These are phyloP conservation scores for Aleiodes leptofemur DNA, from an alignment of 2,888 invertebrate species.

Conservation along the genomic window DNA sequence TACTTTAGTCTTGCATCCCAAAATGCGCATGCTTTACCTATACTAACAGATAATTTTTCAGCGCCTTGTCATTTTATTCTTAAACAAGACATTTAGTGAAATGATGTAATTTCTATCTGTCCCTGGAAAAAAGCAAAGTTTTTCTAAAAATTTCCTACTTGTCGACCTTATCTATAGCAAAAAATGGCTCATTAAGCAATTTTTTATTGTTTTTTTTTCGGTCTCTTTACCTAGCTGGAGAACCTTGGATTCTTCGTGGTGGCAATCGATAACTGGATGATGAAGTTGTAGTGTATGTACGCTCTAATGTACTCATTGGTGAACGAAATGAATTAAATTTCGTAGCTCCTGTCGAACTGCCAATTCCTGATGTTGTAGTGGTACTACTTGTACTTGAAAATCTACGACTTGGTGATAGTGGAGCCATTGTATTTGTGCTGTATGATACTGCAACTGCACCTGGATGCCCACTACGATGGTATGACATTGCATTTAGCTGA, in stretches of 20 bases:
- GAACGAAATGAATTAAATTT: constrained; percentile 64
- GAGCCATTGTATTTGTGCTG: constrained; percentile 69
- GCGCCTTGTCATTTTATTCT: not conserved
- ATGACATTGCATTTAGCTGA: constrained; percentile 67
- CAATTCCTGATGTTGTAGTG: constrained; percentile 48
- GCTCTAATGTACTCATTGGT: constrained; percentile 33
- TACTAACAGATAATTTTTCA: constrained; percentile 4
- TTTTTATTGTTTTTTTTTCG: too few relatives aligned
- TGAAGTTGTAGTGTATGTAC: constrained; percentile 25
- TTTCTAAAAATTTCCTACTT: too few relatives aligned
- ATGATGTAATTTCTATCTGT: too few relatives aligned
- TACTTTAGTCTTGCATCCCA: constrained; percentile 14
- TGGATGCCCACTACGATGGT: constrained; percentile 68
- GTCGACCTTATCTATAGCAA: too few relatives aligned
- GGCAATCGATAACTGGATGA: constrained; percentile 38
- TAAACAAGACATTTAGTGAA: too few relatives aligned
- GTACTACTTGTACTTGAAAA: constrained; percentile 62
- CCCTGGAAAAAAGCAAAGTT: too few relatives aligned
- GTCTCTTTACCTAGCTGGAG: constrained; percentile 64
- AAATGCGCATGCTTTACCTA: constrained; percentile 33
- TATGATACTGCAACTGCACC: constrained; percentile 71
- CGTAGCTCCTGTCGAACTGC: constrained; percentile 52
- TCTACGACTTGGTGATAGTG: constrained; percentile 68
- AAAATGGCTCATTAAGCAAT: too few relatives aligned
- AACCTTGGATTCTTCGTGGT: constrained; percentile 60